Conservation (phyloP, 53 echinoderm and acorn worm species). For the Echinometra lucunter region DNA sequence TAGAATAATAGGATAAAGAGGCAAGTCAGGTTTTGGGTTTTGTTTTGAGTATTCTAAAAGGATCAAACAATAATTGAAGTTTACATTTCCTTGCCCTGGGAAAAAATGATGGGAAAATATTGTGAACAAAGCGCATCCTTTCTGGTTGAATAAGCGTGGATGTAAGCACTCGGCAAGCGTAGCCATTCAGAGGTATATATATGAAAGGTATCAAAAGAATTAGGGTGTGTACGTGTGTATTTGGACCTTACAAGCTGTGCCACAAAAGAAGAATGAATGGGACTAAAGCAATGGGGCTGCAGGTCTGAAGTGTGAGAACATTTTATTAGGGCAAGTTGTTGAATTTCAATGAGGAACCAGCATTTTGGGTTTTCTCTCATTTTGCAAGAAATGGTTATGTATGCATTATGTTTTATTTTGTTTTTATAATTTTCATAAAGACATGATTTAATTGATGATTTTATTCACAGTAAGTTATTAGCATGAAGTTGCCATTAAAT, state of each 20-base stretch:
- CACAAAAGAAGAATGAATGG: constrained; percentile 19
- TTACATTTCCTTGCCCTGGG: not conserved
- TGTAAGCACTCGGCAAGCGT: not conserved
- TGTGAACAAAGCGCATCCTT: not conserved
- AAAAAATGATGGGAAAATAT: constrained; percentile 42
- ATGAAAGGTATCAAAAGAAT: constrained; percentile 5
- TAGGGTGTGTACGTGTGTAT: constrained; percentile 8
- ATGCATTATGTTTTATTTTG: too few species aligned
- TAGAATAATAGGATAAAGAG: not conserved
- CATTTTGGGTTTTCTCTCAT: not conserved
- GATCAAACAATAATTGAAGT: not conserved
- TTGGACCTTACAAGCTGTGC: not conserved
- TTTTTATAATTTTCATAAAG: too few species aligned
- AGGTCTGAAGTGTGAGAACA: not conserved
- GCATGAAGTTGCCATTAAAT: too few species aligned
- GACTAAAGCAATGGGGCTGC: not conserved
- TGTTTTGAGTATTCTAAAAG: not conserved
- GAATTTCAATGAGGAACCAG: not conserved
- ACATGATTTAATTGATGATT: too few species aligned
- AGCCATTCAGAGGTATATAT: constrained; percentile 14
- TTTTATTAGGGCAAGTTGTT: not conserved
- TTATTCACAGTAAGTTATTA: too few species aligned
- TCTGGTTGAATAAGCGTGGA: not conserved
- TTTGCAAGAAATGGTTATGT: not conserved
- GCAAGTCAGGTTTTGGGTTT: not conserved